Base-by-base conservation (phyloP, 2,888 invertebrate genomes). In the Myopa testacea region DNA sequence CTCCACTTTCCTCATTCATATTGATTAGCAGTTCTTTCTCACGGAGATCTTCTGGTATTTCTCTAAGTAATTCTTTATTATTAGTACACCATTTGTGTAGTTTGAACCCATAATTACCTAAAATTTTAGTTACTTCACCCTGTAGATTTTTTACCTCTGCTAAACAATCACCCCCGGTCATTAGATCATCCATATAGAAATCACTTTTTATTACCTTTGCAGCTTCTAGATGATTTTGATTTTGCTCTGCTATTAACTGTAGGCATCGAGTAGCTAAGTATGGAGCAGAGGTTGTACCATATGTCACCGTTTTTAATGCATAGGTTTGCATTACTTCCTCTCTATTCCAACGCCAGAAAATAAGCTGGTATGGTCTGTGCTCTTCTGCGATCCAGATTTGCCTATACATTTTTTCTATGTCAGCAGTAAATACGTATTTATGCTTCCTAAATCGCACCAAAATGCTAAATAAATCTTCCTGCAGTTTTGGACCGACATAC, bases 191-290 rank as follows among this genome's bases (percentile, higher is more conserved):
- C 14, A 83, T 81, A 68, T 81, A 82, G 37, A 82, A 81, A 65
- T 80, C 80, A 37, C 74, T 58, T 19, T 67, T 71, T 3, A 81
- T 58, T 34, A 67, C 67, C 26, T 60, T 63, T n/a, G 79, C 50
- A 40, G 82, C 82, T 14, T 79, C 8, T 10, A 82, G 82, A 4
- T 55, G 82, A 45, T 50, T 79, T 82, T 71, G 82, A 78, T 80
- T 81, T 19, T 81, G 81, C 0, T 72, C 58, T 0, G 79, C 26
- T 26, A 26, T 26, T 26, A 26, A 26, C 26, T 26, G 26, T 26
- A 26, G 26, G 26, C 79, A 78, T 14, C 75, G 69, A 10, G 80
- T 74, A 26, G 83, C 81, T 62, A 80, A 67, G 65, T 80, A 82
- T 34, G 81, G 79, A 12, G 81, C 81, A 26, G 78, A 79, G n/a